phyloP scores from a whole-genome alignment of 2,113 vertebrate species.

The Phalacrocorax aristotelis region DNA sequence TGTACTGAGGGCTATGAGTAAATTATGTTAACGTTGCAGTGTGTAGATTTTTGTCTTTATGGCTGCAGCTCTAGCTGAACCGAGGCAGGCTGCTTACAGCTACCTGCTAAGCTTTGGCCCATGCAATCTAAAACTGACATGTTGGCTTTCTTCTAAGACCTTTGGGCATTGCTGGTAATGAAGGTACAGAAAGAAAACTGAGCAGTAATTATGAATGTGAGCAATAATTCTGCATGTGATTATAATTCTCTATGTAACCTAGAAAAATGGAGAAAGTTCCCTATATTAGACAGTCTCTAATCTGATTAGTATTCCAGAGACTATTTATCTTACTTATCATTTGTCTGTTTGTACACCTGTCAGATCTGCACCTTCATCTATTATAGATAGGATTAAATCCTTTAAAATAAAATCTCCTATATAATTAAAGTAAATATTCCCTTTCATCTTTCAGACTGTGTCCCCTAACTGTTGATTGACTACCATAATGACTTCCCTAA shows the following conservation, averaged over 20 bases:
- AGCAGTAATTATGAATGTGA: background rate
- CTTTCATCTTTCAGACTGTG: slow-evolving; percentile 34
- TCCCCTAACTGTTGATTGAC: background rate
- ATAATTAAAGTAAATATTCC: slow-evolving; percentile 41
- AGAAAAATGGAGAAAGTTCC: background rate
- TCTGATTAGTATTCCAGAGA: slow-evolving; percentile 41
- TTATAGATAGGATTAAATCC: slow-evolving; percentile 46
- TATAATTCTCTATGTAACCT: background rate
- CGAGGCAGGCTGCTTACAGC: background rate
- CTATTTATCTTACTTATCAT: background rate
- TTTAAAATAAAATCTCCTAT: slow-evolving; percentile 42
- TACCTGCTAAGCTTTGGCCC: background rate
- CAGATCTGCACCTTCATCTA: slow-evolving; percentile 40
- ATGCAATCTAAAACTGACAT: background rate
- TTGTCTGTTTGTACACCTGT: slow-evolving; percentile 16
- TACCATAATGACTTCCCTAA: slow-evolving; percentile 26
- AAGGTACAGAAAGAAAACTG: background rate
- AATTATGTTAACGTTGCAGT: background rate
- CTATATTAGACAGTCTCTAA: background rate
- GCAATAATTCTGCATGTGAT: background rate
- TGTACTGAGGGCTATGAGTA: background rate
- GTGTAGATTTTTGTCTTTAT: background rate
- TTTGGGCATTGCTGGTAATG: background rate
- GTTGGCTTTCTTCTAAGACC: background rate
- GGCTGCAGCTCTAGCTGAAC: background rate